These are phyloP conservation scores for Carassius carassius DNA, from an alignment of 2,113 vertebrate species.

Conservation along the genomic window DNA sequence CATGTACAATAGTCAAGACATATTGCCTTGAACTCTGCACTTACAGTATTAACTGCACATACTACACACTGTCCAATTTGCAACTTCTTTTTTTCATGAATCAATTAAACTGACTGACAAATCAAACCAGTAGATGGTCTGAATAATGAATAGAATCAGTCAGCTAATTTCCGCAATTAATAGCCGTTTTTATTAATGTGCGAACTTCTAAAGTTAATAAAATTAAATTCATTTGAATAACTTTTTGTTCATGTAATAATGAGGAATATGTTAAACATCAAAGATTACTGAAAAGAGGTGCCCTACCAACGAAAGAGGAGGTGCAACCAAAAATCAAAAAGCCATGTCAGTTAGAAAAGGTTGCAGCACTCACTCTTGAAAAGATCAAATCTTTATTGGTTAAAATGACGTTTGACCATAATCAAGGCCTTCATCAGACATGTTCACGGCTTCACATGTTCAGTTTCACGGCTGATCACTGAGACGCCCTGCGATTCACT, in stretches of 20 bases:
- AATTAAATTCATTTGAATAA: neutral
- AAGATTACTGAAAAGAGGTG: no score
- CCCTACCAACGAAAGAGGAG: no score
- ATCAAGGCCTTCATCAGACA: no score
- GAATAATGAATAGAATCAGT: neutral
- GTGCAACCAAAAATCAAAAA: no score
- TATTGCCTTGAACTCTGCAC: neutral
- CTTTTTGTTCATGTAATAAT: neutral
- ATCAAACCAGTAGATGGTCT: neutral
- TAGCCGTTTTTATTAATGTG: neutral
- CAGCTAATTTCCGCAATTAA: neutral
- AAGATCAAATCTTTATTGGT: no score
- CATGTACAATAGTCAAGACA: neutral
- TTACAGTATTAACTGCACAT: neutral
- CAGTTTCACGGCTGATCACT: no score
- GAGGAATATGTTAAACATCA: no score
- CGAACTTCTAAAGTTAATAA: neutral
- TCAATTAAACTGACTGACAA: constrained; percentile 5
- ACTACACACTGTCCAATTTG: neutral
- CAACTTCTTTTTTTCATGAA: neutral
- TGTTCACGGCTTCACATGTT: no score
- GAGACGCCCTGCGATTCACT: no score
- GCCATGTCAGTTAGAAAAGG: no score
- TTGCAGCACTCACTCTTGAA: no score
- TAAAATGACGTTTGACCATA: no score